These are phyloP conservation scores for Adelosebastes latens DNA, from an alignment of 2,797 vertebrate species.

Conservation along the genomic window DNA sequence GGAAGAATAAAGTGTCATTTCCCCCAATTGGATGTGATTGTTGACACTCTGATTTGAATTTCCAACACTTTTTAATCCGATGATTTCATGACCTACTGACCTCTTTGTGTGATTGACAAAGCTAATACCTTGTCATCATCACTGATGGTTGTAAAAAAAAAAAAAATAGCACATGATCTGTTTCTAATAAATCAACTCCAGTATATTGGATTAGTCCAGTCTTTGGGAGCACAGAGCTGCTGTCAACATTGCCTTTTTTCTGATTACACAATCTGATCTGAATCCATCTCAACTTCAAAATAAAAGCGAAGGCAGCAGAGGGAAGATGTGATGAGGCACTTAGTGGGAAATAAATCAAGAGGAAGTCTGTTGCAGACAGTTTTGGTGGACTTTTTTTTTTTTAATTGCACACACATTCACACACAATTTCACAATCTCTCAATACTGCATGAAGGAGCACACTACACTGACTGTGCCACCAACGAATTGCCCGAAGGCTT, in stretches of 20 bases:
- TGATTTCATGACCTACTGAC: conserved; percentile 32
- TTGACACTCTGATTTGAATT: conserved; percentile 53
- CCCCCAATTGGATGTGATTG: conserved; percentile 25
- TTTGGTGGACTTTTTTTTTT: background rate
- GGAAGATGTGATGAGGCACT: background rate
- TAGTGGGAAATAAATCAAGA: conserved; percentile 2
- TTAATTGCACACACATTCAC: conserved; percentile 4
- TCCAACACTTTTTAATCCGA: conserved; percentile 33
- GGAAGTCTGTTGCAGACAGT: background rate
- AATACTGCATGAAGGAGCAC: background rate
- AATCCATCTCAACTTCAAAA: conserved; percentile 20
- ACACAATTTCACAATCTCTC: conserved; percentile 5
- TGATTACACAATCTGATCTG: conserved; percentile 13
- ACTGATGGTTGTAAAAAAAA: background rate
- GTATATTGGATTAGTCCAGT: conserved; percentile 22
- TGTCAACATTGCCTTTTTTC: conserved; percentile 18
- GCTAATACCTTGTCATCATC: conserved; percentile 15
- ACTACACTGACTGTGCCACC: conserved; percentile 6
- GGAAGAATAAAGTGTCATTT: background rate
- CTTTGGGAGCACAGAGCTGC: conserved; percentile 1
- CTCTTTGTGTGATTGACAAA: conserved; percentile 22
- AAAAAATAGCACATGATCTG: conserved; percentile 5
- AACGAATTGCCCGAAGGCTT: conserved; percentile 6
- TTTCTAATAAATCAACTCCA: conserved; percentile 37
- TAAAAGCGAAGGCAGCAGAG: conserved; percentile 4